A percentile compares a stretch with the other conserved stretches of the same genome.
Evolutionary conservation across 2,113 vertebrate species (phyloP).

Genomic region (Neolamprologus hecqui): DNA sequence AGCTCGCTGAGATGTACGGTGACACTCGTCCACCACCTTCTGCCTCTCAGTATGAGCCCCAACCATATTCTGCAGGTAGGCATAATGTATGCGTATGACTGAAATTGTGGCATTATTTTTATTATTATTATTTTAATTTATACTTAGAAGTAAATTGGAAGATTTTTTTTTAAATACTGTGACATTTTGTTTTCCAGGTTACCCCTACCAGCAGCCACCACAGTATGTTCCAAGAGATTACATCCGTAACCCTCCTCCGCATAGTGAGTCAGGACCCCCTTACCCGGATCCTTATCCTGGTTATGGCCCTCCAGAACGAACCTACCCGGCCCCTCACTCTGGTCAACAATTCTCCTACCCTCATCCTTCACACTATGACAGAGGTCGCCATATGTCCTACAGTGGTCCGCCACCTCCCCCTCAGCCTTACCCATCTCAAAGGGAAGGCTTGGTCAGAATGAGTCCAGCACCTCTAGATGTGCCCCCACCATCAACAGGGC

Average conservation of each 20-base stretch:
- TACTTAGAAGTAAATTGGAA: not conserved
- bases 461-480: constrained; percentile 88
- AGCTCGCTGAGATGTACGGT: constrained; percentile 85
- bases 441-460: constrained; percentile 85
- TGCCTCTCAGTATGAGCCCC: constrained; percentile 83
- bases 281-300: constrained; percentile 85
- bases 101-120: not conserved
- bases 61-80: constrained; percentile 82
- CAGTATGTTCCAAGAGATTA: constrained; percentile 82
- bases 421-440: constrained; percentile 77
- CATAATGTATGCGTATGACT: not conserved
- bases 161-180: not conserved
- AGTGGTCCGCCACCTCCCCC: constrained; percentile 76
- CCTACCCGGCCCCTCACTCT: constrained; percentile 74
- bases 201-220: constrained; percentile 83
- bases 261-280: constrained; percentile 76
- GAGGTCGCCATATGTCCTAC: constrained; percentile 76
- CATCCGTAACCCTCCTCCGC: constrained; percentile 65
- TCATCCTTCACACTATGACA: constrained; percentile 81
- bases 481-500: constrained; percentile 68
- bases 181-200: constrained; percentile 64
- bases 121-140: not conserved
- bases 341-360: constrained; percentile 87
- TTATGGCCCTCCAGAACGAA: constrained; percentile 82
- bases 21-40: constrained; percentile 78